phyloP scores from a whole-genome alignment of 2,113 vertebrate species.

The Ovis aries region ARS-UI_Ramb_v3.0 NC_056071.1:54967501-54968000 shows the following conservation, averaged over 20 bases:
- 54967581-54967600: not conserved
- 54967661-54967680: rapidly evolving
- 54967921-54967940: rapidly evolving
- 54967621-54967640: not conserved
- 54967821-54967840: not conserved
- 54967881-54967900: not conserved
- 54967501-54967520: not conserved
- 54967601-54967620: not conserved
- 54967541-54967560: not conserved
- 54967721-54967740: not conserved
- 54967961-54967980: not conserved
- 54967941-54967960: not conserved
- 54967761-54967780: not conserved
- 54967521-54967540: not conserved
- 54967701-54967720: not conserved
- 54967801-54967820: not conserved
- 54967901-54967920: not conserved
- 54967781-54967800: not conserved
- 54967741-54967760: not conserved
- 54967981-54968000: not conserved
- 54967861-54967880: not conserved
- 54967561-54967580: not conserved
- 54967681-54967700: not conserved
- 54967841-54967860: not conserved
- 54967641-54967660: not conserved